These are phyloP conservation scores for Achroia grisella DNA, from an alignment of 1,140 invertebrate genomes.

Conservation along the genomic window DNA sequence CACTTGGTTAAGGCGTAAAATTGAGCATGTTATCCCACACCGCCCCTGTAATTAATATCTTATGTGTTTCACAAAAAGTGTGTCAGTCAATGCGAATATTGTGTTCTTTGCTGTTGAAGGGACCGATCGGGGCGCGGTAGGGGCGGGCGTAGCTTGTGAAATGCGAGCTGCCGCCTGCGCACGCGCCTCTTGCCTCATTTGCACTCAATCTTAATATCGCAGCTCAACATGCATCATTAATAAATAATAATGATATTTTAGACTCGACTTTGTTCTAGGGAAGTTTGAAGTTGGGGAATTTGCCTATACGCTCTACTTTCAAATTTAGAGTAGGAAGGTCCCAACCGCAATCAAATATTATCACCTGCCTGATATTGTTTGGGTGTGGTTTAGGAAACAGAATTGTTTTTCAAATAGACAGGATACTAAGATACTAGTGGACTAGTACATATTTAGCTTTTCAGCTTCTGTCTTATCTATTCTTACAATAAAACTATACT, in stretches of 20 bases:
- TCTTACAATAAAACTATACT: no score
- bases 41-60: conserved; percentile 64
- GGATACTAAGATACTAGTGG: no score
- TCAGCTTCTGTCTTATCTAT: no score
- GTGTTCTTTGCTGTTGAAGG: no score
- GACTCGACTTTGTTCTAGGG: conserved; percentile 29
- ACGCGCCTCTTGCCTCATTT: conserved; percentile 56
- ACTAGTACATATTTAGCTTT: no score
- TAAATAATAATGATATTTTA: conserved; percentile 40
- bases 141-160: conserved; percentile 21
- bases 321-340: no score
- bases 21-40: conserved; percentile 41
- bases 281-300: conserved; percentile 13
- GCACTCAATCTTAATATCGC: conserved; percentile 57
- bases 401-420: no score
- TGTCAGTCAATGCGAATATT: no score
- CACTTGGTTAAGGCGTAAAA: conserved; percentile 46
- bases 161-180: conserved; percentile 34
- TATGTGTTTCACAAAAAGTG: conserved; percentile 44
- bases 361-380: no score
- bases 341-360: no score
- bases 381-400: no score
- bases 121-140: conserved; percentile 19
- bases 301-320: no score
- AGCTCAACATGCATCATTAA: conserved; percentile 49